Conservation (phyloP, 2,888 invertebrate genomes). For the Ormyrus thymus region DNA sequence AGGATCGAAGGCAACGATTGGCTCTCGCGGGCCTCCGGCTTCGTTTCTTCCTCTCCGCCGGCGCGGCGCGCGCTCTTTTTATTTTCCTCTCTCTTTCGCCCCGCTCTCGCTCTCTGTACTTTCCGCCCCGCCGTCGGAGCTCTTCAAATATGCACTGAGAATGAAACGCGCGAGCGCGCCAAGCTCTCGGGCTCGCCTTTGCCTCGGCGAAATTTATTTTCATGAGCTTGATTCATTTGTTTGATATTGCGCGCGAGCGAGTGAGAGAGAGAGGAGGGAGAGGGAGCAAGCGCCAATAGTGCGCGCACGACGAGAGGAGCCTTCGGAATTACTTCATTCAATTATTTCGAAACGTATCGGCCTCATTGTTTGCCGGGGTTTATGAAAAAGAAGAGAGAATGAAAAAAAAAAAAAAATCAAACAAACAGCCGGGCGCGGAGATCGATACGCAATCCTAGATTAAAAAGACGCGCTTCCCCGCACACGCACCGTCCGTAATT, state of each 20-base stretch:
- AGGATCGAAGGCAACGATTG: conserved; percentile 55
- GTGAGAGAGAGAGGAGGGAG: no score
- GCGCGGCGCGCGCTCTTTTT: conserved; percentile 33
- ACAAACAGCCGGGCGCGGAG: not conserved
- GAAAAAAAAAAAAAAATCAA: not conserved
- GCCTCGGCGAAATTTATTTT: conserved; percentile 52
- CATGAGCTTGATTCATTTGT: conserved; percentile 55
- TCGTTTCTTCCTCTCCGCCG: conserved; percentile 45
- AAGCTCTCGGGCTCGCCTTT: not conserved
- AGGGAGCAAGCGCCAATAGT: not conserved
- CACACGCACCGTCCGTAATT: no score
- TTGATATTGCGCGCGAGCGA: conserved; percentile 47
- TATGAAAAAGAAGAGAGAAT: not conserved
- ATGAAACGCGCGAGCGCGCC: conserved; percentile 34
- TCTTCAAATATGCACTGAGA: conserved; percentile 57
- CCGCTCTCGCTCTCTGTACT: conserved; percentile 33
- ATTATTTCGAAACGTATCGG: conserved; percentile 36
- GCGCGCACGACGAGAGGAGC: not conserved
- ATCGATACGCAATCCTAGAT: no score
- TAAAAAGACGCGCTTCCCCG: no score
- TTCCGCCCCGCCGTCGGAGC: conserved; percentile 8
- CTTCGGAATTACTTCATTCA: conserved; percentile 33
- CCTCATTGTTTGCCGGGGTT: conserved; percentile 20
- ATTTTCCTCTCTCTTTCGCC: conserved; percentile 32
- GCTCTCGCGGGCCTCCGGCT: conserved; percentile 51